phyloP scores from a whole-genome alignment of 2,797 vertebrate species.

The Heliangelus exortis region DNA sequence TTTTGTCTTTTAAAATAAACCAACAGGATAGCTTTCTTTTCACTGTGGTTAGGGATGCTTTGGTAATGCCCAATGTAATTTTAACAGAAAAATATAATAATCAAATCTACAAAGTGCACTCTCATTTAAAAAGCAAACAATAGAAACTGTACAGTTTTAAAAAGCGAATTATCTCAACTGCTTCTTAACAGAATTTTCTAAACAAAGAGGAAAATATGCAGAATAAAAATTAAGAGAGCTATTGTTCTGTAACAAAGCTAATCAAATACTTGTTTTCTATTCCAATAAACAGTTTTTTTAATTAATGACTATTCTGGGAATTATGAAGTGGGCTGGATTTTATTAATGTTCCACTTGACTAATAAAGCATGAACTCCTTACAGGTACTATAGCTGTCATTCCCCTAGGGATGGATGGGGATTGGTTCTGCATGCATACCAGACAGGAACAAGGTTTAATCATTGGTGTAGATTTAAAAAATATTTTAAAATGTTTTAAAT shows the following conservation, averaged over 20 bases:
- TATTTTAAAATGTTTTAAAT: constrained; percentile 15
- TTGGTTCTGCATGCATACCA: constrained; percentile 6
- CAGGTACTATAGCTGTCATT: constrained; percentile 34
- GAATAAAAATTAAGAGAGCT: constrained; percentile 59
- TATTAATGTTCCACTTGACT: constrained; percentile 74
- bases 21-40: constrained; percentile 43
- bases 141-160: constrained; percentile 64
- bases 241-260: constrained; percentile 72
- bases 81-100: constrained; percentile 56
- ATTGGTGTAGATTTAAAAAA: constrained; percentile 39
- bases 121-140: constrained; percentile 54
- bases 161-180: constrained; percentile 51
- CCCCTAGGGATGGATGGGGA: not conserved
- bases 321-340: constrained; percentile 61
- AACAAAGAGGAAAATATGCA: constrained; percentile 60
- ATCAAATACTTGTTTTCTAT: constrained; percentile 75
- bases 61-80: constrained; percentile 56
- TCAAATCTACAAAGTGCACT: constrained; percentile 39
- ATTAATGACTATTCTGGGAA: constrained; percentile 70
- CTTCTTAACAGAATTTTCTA: constrained; percentile 49
- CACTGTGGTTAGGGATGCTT: constrained; percentile 52
- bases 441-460: constrained; percentile 33
- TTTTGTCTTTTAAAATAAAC: constrained; percentile 40
- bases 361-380: constrained; percentile 73
- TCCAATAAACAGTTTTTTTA: constrained; percentile 68